Evolutionary conservation across 2,797 vertebrate species (phyloP), one percentile per base, ranked within the genome.

Genomic region (Sebastiscus tertius): DNA sequence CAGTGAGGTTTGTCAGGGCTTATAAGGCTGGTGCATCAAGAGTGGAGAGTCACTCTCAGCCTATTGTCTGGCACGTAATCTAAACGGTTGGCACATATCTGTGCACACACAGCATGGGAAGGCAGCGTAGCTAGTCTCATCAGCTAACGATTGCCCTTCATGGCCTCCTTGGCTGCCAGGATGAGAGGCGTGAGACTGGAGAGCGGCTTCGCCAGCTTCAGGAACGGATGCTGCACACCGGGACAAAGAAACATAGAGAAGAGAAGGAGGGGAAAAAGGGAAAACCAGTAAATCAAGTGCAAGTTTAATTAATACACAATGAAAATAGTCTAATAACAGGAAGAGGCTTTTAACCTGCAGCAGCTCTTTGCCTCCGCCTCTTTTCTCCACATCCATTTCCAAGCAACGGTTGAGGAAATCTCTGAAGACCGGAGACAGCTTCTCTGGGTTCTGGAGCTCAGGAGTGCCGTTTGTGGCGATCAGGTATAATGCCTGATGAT

Each of bases 391-490:
- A 82, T 99, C 98, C 98, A 99, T 99, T 91, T 99, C 98, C 94
- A 99, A 95, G 91, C 97, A 98, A 66, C 96, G 95, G 94, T 98
- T 98, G 82, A 99, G 96, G 94, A 99, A 99, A 90, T 99, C 98
- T 81, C 98, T 95, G 96, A 99, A 99, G 91, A 98, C 96, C 3
- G 98, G 97, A 7, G 98, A 98, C 75, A 99, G 94, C 87, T 99
- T 99, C 92, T 99, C 98, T 0, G 98, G 98, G 87, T 98, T 99
- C 91, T 99, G 98, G 70, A 99, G 96, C 83, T 99, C 98, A 5
- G 98, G 98, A 9, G 98, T 99, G 92, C 98, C 98, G 36, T 99
- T 99, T 68, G 98, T 99, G 89, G 98, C 98, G 89, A 99, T 99
- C 89, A 99, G 96, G 93, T 99, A 99, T 55, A 99, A 96, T 8